These are phyloP conservation scores for Zaprionus ghesquierei DNA, from an alignment of 1,140 invertebrate species.

Conservation along the genomic window DNA sequence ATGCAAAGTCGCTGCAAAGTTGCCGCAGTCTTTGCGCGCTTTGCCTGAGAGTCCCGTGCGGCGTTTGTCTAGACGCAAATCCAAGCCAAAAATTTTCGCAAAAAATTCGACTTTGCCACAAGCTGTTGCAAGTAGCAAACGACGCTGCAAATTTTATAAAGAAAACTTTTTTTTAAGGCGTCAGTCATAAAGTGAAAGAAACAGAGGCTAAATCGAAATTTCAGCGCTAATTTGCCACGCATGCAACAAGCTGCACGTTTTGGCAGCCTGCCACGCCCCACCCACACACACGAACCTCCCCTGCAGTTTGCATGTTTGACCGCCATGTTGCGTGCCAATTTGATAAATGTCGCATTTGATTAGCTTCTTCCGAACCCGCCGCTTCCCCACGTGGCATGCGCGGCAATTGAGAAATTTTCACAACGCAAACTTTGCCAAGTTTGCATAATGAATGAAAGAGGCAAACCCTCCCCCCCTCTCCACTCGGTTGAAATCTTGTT, in stretches of 20 bases:
- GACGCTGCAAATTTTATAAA: no score
- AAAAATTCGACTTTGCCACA: neutral
- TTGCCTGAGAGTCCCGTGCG: no score
- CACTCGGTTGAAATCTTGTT: slow-evolving; percentile 33
- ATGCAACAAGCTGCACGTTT: slow-evolving; percentile 39
- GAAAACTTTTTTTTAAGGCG: slow-evolving; percentile 1
- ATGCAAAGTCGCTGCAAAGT: slow-evolving; percentile 25
- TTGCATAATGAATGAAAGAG: slow-evolving; percentile 73
- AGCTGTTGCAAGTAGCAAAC: neutral
- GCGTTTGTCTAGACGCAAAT: slow-evolving; percentile 41
- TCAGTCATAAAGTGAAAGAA: neutral
- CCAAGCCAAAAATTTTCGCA: neutral
- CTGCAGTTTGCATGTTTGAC: slow-evolving; percentile 48
- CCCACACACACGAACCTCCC: neutral
- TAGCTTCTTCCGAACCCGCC: slow-evolving; percentile 32
- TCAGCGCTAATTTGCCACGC: slow-evolving; percentile 41
- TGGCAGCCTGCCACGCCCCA: slow-evolving; percentile 5
- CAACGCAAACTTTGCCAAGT: slow-evolving; percentile 42
- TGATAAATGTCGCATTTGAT: slow-evolving; percentile 73
- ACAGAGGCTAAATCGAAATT: neutral
- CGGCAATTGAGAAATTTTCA: slow-evolving; percentile 54
- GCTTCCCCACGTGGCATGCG: slow-evolving; percentile 23
- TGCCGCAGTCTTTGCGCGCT: neutral
- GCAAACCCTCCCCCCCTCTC: slow-evolving; percentile 4
- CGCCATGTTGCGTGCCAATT: slow-evolving; percentile 70